A percentile compares a stretch with the other conserved stretches of the same genome.
Evolutionary conservation across 2,797 vertebrate genomes (phyloP).

Genomic region (Gambelia wislizenii): DNA sequence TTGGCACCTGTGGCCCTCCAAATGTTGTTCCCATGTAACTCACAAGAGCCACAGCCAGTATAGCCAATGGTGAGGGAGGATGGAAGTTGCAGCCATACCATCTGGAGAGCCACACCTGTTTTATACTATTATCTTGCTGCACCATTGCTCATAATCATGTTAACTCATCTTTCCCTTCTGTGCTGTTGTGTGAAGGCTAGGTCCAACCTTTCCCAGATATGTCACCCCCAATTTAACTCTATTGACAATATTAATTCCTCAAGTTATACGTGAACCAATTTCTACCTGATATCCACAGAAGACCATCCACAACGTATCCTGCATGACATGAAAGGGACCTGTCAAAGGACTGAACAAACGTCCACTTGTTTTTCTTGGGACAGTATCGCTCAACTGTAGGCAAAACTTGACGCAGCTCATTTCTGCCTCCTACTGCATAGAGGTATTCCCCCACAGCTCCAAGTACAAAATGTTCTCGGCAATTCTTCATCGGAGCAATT

Average conservation of each 20-base stretch:
- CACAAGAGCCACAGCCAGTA: no score
- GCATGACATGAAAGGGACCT: slow-evolving; percentile 96
- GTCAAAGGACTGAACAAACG: slow-evolving; percentile 94
- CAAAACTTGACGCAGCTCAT: slow-evolving; percentile 93
- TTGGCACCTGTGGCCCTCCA: no score
- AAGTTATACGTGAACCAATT: slow-evolving; percentile 51
- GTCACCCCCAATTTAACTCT: slow-evolving; percentile 24
- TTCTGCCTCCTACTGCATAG: slow-evolving; percentile 93
- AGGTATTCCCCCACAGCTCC: slow-evolving; percentile 91
- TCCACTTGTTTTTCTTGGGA: slow-evolving; percentile 97
- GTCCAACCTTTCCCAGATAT: neutral
- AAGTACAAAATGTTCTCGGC: slow-evolving; percentile 95
- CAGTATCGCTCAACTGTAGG: slow-evolving; percentile 96
- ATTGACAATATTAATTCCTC: slow-evolving; percentile 48
- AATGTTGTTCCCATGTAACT: no score
- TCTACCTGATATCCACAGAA: slow-evolving; percentile 98
- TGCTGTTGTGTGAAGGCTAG: neutral
- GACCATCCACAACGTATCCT: slow-evolving; percentile 92
- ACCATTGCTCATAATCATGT: neutral
- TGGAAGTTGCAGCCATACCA: no score
- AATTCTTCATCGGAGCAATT: slow-evolving; percentile 96
- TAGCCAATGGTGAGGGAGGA: no score
- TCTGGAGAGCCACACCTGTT: no score
- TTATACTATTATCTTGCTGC: neutral
- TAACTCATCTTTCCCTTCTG: neutral